Percentiles rank a stretch among this genome's conserved stretches.
These are phyloP conservation scores for Caenorhabditis elegans DNA, from an alignment of 1,140 invertebrate genomes.

Conservation along the genomic window WBcel235 BX284606.5:3429001-3429500, in stretches of 20 bases:
- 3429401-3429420: too few relatives aligned
- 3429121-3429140: background rate
- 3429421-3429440: too few relatives aligned
- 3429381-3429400: too few relatives aligned
- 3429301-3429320: background rate
- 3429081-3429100: slow-evolving; percentile 36
- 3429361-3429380: too few relatives aligned
- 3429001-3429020: slow-evolving; percentile 3
- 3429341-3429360: background rate
- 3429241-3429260: background rate
- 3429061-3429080: slow-evolving; percentile 10
- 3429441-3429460: too few relatives aligned
- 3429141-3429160: slow-evolving; percentile 37
- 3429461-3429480: too few relatives aligned
- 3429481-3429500: too few relatives aligned
- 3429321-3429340: background rate
- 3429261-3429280: background rate
- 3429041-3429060: background rate
- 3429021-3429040: background rate
- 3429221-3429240: background rate
- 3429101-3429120: slow-evolving; percentile 32
- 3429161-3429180: slow-evolving; percentile 31
- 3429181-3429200: slow-evolving; percentile 36
- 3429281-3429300: background rate
- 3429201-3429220: slow-evolving; percentile 39